Evolutionary conservation across 2,113 vertebrate species (phyloP).

Genomic region (Nesogale talazaci): DNA sequence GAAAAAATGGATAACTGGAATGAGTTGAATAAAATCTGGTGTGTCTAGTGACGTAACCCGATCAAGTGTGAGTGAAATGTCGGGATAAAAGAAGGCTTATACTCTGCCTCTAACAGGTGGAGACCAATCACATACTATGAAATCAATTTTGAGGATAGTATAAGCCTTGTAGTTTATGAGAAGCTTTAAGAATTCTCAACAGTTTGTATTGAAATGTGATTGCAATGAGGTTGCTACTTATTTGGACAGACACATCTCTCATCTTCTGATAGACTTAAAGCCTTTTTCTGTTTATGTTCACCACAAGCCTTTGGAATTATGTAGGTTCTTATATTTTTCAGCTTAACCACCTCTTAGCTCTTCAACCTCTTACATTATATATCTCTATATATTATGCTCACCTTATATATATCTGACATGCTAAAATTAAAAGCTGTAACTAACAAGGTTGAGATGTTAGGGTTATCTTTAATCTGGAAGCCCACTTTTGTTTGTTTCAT

Average conservation of each 20-base stretch:
- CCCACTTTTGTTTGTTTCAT: slow-evolving; percentile 40
- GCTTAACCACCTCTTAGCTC: slow-evolving; percentile 75
- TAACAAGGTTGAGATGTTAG: not conserved
- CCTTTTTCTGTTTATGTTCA: slow-evolving; percentile 81
- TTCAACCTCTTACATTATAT: slow-evolving; percentile 61
- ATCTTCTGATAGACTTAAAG: slow-evolving; percentile 54
- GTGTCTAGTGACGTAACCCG: slow-evolving; percentile 72
- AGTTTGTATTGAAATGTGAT: slow-evolving; percentile 58
- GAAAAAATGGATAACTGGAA: slow-evolving; percentile 69
- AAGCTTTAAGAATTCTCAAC: slow-evolving; percentile 52
- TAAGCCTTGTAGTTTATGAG: slow-evolving; percentile 54
- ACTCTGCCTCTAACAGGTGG: slow-evolving; percentile 85
- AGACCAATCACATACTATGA: slow-evolving; percentile 64
- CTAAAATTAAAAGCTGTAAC: slow-evolving; percentile 43
- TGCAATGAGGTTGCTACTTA: slow-evolving; percentile 70
- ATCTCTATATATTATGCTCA: slow-evolving; percentile 60
- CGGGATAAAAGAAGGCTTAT: slow-evolving; percentile 65
- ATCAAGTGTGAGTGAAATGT: slow-evolving; percentile 79
- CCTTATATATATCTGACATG: slow-evolving; percentile 42
- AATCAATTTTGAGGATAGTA: slow-evolving; percentile 75
- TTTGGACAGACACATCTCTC: slow-evolving; percentile 67
- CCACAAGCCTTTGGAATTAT: slow-evolving; percentile 81
- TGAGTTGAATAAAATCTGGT: slow-evolving; percentile 64
- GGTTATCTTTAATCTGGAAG: slow-evolving; percentile 67
- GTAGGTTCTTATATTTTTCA: slow-evolving; percentile 78